Percentiles rank a stretch among this genome's conserved stretches.
Evolutionary conservation across 1,140 invertebrate species (phyloP).

Genomic region (Adoxophyes honmai): DNA sequence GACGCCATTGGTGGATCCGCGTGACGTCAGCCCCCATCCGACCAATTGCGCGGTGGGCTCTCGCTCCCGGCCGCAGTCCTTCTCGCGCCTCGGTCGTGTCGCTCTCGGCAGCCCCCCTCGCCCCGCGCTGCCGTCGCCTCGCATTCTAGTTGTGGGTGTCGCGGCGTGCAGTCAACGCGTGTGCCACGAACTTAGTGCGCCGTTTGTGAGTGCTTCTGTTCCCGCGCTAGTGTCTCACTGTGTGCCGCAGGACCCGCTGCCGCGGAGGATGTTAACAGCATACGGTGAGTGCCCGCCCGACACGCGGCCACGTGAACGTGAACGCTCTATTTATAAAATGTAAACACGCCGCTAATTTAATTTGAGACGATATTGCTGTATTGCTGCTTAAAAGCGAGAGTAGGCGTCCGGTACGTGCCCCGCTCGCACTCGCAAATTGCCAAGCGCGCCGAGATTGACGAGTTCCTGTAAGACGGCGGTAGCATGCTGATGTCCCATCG

Average conservation of each 20-base stretch:
- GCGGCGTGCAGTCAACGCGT: slow-evolving; percentile 72
- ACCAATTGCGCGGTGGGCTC: slow-evolving; percentile 60
- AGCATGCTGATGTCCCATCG: slow-evolving; percentile 39
- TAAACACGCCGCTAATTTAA: slow-evolving; percentile 72
- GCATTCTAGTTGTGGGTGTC: slow-evolving; percentile 75
- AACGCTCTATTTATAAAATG: slow-evolving; percentile 72
- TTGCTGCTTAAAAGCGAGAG: slow-evolving; percentile 49
- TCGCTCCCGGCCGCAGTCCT: slow-evolving; percentile 65
- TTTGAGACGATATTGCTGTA: slow-evolving; percentile 56
- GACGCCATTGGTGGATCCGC: slow-evolving; percentile 48
- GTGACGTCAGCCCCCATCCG: slow-evolving; percentile 59
- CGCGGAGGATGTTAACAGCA: slow-evolving; percentile 75
- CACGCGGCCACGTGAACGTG: slow-evolving; percentile 69
- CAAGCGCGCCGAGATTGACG: slow-evolving; percentile 58
- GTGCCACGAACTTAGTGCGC: slow-evolving; percentile 72
- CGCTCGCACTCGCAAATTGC: slow-evolving; percentile 48
- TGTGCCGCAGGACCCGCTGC: slow-evolving; percentile 62
- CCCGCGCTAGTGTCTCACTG: slow-evolving; percentile 65
- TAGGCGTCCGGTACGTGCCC: slow-evolving; percentile 35
- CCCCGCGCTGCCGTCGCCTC: slow-evolving; percentile 63
- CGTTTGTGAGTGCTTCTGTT: slow-evolving; percentile 72
- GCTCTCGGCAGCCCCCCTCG: slow-evolving; percentile 44
- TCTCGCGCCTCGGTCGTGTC: slow-evolving; percentile 68
- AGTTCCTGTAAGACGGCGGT: slow-evolving; percentile 65
- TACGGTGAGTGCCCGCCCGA: slow-evolving; percentile 64